Percentiles rank a stretch among this genome's conserved stretches.
phyloP scores from a whole-genome alignment of 2,888 invertebrate genomes.

The Cosmia pyralina region DNA sequence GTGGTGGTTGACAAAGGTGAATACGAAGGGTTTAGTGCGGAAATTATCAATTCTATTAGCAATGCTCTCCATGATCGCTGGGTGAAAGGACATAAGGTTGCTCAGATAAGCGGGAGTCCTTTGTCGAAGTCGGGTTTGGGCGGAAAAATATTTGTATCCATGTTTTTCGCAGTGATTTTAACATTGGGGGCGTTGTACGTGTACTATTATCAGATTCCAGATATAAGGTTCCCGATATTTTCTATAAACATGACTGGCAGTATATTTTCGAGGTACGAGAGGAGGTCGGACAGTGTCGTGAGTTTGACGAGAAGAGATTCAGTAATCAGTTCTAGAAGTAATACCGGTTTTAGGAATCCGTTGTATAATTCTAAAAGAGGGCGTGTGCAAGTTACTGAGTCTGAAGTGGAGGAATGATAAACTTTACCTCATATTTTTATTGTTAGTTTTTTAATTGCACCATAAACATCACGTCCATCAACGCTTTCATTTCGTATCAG shows the following conservation, averaged over 20 bases:
- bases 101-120: conserved; percentile 79
- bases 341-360: conserved; percentile 84
- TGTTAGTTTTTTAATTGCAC: neutral
- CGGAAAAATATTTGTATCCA: conserved; percentile 78
- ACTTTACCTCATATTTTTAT: neutral
- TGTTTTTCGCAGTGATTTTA: conserved; percentile 79
- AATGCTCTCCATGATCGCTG: conserved; percentile 73
- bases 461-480: too few relatives aligned
- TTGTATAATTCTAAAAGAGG: conserved; percentile 84
- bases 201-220: conserved; percentile 80
- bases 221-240: conserved; percentile 67
- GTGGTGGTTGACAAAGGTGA: conserved; percentile 81
- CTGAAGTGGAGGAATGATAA: conserved; percentile 66
- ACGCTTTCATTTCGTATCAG: neutral
- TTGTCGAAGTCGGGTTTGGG: conserved; percentile 75
- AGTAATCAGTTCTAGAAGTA: conserved; percentile 71
- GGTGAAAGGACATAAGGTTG: conserved; percentile 71
- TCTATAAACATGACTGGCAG: conserved; percentile 63
- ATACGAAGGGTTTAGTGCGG: conserved; percentile 79
- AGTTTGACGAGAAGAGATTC: conserved; percentile 84
- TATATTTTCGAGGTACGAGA: conserved; percentile 78
- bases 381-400: conserved; percentile 77
- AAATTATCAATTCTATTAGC: conserved; percentile 75
- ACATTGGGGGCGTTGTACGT: conserved; percentile 77
- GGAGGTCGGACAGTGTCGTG: conserved; percentile 84